phyloP scores from a whole-genome alignment of 1,140 invertebrate species.

The Drosophila sp. region DNA sequence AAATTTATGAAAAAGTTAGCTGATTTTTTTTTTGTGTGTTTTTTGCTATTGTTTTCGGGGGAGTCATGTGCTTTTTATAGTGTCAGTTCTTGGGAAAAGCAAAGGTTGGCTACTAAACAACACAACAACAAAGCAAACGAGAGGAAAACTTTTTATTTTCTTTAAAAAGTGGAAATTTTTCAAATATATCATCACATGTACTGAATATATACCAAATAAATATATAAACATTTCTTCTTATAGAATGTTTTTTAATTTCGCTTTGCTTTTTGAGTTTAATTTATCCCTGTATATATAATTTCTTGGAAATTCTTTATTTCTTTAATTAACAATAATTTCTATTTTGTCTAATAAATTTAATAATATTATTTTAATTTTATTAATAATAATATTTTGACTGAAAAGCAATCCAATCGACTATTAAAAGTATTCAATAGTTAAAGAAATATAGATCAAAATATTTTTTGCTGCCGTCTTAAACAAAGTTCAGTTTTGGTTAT shows the following conservation, averaged over 20 bases:
- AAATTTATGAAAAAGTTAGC: slow-evolving; percentile 69
- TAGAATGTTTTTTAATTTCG: slow-evolving; percentile 8
- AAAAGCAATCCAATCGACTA: no score
- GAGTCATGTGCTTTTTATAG: slow-evolving; percentile 76
- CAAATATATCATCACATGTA: slow-evolving; percentile 9
- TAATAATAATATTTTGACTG: no score
- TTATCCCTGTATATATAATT: not conserved
- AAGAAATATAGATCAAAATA: no score
- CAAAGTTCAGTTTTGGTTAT: not conserved
- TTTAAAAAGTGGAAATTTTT: slow-evolving; percentile 70
- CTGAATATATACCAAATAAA: not conserved
- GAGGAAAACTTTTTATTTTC: slow-evolving; percentile 14
- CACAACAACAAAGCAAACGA: not conserved
- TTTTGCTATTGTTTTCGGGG: slow-evolving; percentile 2
- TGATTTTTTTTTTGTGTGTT: slow-evolving; percentile 10
- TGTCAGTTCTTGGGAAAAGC: slow-evolving; percentile 17
- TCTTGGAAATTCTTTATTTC: not conserved
- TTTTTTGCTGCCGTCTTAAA: no score
- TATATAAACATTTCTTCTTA: not conserved
- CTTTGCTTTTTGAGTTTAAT: not conserved
- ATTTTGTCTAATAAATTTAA: not conserved
- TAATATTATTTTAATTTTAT: not conserved
- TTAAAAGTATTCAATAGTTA: no score
- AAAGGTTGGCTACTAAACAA: not conserved
- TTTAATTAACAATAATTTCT: not conserved